Base-by-base conservation (phyloP, 1,140 invertebrate genomes). In the Cherax quadricarinatus region DNA sequence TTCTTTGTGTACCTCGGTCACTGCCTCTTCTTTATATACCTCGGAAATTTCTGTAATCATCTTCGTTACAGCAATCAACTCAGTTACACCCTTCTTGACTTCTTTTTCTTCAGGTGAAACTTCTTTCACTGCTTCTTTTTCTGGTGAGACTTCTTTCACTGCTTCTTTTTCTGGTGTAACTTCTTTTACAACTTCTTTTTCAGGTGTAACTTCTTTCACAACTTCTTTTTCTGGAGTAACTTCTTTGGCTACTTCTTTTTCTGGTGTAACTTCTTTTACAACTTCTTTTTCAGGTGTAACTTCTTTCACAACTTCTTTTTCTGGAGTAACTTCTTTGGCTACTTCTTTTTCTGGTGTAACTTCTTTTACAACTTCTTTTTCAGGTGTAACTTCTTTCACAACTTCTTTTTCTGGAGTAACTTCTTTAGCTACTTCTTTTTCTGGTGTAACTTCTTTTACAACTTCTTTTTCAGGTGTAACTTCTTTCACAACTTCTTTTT, bases 401-500 rank as follows among this genome's bases (percentile, higher is more conserved):
- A 79, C 75, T 80, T 93, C 81, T 41, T 41, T 79, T 9, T 41
- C 24, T 49, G 24, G 48, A 48, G 30, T 41, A 18, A 48, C 48
- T 86, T 86, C 24, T 4, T 51, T 62, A 1, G 18, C 57, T 85
- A 57, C n/a, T 88, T 88, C 49, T 41, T 86, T 70, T 51, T 73
- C 41, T 6, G 14, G 24, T 14, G 53, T 4, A 57, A 57, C 48
- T 49, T 78, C 48, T 49, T 78, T 48, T 6, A 10, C 12, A 6
- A 14, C 75, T 62, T 30, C 51, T 86, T 41, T 41, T 2, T 41
- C 30, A 41, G 49, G 30, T 49, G 60, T 6, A 21, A 48, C 66
- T 48, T 85, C 57, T 7, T 78, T 70, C 16, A 16, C 9, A 3
- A 79, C 75, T 80, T 93, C 81, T 41, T 41, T 79, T 24, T 41